Conservation (phyloP, 2,113 vertebrate species). For the Aepyceros melampus region DNA sequence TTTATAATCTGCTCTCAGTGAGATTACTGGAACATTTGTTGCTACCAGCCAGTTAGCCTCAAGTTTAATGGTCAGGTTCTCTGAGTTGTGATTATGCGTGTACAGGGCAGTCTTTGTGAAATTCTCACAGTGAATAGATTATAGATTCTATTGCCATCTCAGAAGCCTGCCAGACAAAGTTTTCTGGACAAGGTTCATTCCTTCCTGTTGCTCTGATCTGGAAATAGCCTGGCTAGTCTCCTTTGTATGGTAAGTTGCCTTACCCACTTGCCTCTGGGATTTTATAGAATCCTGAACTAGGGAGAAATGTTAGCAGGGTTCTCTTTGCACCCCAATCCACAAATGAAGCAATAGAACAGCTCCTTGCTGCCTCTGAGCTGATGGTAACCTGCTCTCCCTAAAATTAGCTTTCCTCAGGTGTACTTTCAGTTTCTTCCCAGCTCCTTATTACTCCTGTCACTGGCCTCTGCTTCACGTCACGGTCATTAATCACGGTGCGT, state of each 20-base stretch:
- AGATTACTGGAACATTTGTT: not conserved
- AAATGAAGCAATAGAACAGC: not conserved
- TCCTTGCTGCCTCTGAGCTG: not conserved
- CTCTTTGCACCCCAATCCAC: not conserved
- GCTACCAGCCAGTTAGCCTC: not conserved
- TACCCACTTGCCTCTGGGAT: not conserved
- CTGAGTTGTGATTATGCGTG: not conserved
- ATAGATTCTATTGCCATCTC: not conserved
- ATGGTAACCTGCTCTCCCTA: rapidly evolving
- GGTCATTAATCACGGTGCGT: not conserved
- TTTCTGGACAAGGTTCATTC: not conserved
- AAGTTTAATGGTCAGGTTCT: not conserved
- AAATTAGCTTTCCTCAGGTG: not conserved
- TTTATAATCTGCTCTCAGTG: not conserved
- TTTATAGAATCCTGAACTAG: not conserved
- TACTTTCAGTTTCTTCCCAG: not conserved
- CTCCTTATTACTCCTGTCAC: not conserved
- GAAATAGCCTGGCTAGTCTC: not conserved
- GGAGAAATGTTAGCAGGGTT: not conserved
- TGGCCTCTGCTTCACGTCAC: rapidly evolving
- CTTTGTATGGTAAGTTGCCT: constrained; percentile 14
- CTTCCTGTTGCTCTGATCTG: not conserved
- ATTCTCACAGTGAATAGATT: not conserved
- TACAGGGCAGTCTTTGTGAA: constrained; percentile 17
- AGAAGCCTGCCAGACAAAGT: not conserved